A percentile compares a stretch with the other conserved stretches of the same genome.
Evolutionary conservation across 2,113 vertebrate species (phyloP).

Genomic region (Ahaetulla prasina): DNA sequence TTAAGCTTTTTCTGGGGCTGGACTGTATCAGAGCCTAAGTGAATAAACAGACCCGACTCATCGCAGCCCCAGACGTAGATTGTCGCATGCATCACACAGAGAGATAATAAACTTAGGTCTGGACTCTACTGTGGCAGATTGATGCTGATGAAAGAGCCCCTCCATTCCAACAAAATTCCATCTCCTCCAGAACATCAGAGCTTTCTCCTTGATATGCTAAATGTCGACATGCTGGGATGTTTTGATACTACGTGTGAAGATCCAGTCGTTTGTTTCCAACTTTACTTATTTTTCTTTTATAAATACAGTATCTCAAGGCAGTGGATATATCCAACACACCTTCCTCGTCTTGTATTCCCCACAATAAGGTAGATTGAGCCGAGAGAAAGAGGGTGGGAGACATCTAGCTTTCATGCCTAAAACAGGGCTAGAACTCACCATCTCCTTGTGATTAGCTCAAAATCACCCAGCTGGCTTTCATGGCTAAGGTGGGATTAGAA

Average conservation of each 20-base stretch:
- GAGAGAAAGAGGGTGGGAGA: too few relatives aligned
- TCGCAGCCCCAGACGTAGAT: not conserved
- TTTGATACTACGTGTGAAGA: not conserved
- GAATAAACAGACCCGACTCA: not conserved
- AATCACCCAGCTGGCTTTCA: too few relatives aligned
- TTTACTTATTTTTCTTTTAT: too few relatives aligned
- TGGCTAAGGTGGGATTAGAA: too few relatives aligned
- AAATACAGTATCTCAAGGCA: too few relatives aligned
- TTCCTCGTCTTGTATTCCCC: too few relatives aligned
- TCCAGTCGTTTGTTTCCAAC: not conserved
- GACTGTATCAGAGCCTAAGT: not conserved
- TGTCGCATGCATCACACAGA: not conserved
- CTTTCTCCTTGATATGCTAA: not conserved
- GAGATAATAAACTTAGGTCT: not conserved
- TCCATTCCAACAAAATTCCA: not conserved
- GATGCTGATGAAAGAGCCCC: not conserved
- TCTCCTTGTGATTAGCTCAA: too few relatives aligned
- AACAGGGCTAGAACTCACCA: too few relatives aligned
- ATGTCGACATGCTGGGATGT: not conserved
- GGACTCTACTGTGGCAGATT: not conserved
- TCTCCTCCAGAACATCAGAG: not conserved
- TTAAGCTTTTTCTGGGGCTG: not conserved
- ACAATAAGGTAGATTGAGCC: too few relatives aligned
- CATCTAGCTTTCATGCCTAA: too few relatives aligned
- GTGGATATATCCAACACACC: too few relatives aligned